Evolutionary conservation across 2,113 vertebrate genomes (phyloP).

Genomic region (Hippocampus zosterae): DNA sequence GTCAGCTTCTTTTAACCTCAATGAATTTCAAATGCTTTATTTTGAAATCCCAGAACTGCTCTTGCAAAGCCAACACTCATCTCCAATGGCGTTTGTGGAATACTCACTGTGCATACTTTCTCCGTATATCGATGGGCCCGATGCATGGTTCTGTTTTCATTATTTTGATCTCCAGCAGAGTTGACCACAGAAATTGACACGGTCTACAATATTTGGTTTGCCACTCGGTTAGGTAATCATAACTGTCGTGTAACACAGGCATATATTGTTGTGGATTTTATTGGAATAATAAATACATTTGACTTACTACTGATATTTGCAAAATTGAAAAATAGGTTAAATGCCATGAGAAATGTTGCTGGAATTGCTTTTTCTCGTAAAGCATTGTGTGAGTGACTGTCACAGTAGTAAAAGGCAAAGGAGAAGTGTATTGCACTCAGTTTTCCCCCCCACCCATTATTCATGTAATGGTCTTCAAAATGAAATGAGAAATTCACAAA

Average conservation of each 20-base stretch:
- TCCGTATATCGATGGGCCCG: neutral
- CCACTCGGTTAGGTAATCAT: neutral
- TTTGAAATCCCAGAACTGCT: slow-evolving; percentile 1
- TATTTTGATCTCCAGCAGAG: neutral
- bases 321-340: too few relatives aligned
- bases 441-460: too few relatives aligned
- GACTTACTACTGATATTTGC: too few relatives aligned
- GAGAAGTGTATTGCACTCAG: too few relatives aligned
- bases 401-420: too few relatives aligned
- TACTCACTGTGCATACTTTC: neutral
- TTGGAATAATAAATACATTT: too few relatives aligned
- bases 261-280: too few relatives aligned
- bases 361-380: too few relatives aligned
- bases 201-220: neutral
- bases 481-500: too few relatives aligned
- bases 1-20: neutral
- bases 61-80: neutral
- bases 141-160: neutral
- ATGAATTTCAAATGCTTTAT: slow-evolving; percentile 1
- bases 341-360: too few relatives aligned
- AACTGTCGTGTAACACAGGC: neutral
- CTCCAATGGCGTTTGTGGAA: neutral
- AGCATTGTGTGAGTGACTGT: too few relatives aligned
- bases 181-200: neutral
- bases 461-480: too few relatives aligned